phyloP scores from a whole-genome alignment of 1,140 invertebrate genomes.

The Achatina immaculata region DNA sequence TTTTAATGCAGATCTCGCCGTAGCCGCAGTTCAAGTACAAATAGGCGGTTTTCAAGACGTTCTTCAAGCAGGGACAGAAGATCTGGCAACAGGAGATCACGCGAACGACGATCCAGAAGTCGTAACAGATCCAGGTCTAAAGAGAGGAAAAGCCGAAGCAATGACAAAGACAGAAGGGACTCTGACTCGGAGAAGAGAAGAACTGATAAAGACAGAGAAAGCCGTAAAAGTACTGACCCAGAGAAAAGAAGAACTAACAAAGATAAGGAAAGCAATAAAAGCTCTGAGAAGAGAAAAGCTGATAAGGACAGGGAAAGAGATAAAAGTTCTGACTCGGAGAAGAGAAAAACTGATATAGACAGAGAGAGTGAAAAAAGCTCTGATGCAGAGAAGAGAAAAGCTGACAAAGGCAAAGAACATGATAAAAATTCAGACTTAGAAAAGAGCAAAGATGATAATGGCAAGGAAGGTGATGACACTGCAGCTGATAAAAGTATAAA shows the following conservation, averaged over 20 bases:
- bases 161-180: constrained; percentile 22
- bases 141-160: constrained; percentile 43
- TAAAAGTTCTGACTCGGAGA: background rate
- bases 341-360: constrained; percentile 34
- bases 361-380: background rate
- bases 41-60: constrained; percentile 2
- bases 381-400: too few species aligned
- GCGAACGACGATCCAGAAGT: constrained; percentile 24
- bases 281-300: constrained; percentile 33
- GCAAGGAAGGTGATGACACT: constrained; percentile 13
- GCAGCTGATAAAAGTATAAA: too few species aligned
- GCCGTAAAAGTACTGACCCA: background rate
- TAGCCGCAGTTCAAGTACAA: constrained; percentile 3
- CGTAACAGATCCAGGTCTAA: constrained; percentile 34
- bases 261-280: background rate
- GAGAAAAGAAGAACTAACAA: constrained; percentile 26
- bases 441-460: constrained; percentile 42
- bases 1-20: background rate
- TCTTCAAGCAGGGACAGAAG: constrained; percentile 33
- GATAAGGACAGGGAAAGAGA: constrained; percentile 27
- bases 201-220: constrained; percentile 25
- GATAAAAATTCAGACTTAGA: background rate
- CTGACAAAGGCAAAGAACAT: background rate
- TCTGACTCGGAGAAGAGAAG: constrained; percentile 15
- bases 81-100: constrained; percentile 21